These are phyloP conservation scores for Pelusios castaneus DNA, from an alignment of 2,113 vertebrate species.

Conservation along the genomic window DNA sequence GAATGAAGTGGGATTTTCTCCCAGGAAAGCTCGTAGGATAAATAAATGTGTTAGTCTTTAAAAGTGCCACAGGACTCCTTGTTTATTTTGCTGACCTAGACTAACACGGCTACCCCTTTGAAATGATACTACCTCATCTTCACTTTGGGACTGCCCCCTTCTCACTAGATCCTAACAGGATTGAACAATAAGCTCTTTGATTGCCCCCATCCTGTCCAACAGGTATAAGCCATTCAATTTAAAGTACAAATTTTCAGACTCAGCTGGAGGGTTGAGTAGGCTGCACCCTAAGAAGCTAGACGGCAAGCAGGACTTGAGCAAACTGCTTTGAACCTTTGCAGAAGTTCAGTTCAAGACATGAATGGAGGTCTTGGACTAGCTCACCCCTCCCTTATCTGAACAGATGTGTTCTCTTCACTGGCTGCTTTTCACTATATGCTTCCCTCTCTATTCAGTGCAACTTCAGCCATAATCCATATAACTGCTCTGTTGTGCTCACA, in stretches of 20 bases:
- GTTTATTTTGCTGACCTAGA: too few species aligned
- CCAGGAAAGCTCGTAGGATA: too few species aligned
- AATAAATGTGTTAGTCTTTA: too few species aligned
- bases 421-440: neutral
- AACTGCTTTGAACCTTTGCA: neutral
- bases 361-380: neutral
- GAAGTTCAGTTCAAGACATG: neutral
- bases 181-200: neutral
- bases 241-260: neutral
- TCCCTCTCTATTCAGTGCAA: neutral
- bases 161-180: neutral
- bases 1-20: too few species aligned
- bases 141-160: neutral
- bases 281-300: neutral
- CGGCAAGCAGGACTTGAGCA: neutral
- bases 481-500: neutral
- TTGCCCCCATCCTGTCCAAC: neutral
- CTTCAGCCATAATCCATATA: neutral
- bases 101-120: too few species aligned
- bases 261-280: neutral
- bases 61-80: too few species aligned
- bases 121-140: neutral
- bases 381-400: neutral
- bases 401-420: neutral
- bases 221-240: neutral